These are phyloP conservation scores for Tridacna crocea DNA, from an alignment of 2,888 invertebrate genomes.

Conservation along the genomic window DNA sequence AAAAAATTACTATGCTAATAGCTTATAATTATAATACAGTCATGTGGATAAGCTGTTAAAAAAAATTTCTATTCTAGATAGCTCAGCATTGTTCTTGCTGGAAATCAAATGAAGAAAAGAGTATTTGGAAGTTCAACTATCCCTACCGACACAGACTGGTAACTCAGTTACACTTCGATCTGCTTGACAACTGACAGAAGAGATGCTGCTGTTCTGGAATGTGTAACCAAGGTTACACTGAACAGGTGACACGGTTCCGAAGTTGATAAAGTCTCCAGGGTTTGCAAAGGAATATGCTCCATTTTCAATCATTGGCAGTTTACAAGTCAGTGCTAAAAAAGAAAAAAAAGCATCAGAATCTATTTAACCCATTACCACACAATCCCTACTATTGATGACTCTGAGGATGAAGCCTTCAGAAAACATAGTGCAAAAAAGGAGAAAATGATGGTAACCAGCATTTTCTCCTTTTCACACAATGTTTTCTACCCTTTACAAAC, in stretches of 20 bases:
- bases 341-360: background rate
- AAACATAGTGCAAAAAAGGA: no score
- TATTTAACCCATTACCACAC: no score
- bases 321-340: slow-evolving; percentile 59
- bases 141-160: slow-evolving; percentile 44
- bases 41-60: no score
- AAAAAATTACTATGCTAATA: no score
- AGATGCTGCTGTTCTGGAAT: background rate
- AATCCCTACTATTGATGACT: no score
- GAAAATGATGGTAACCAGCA: no score
- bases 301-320: slow-evolving; percentile 63
- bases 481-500: no score
- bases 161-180: slow-evolving; percentile 22
- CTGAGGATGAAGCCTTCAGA: no score
- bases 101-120: background rate
- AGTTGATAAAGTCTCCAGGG: slow-evolving; percentile 30
- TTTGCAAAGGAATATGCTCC: slow-evolving; percentile 36
- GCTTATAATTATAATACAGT: no score
- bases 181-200: slow-evolving; percentile 24
- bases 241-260: background rate
- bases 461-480: no score
- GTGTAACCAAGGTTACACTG: slow-evolving; percentile 41
- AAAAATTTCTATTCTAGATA: no score
- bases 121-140: background rate
- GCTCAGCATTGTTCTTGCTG: no score